Conservation (phyloP, 1,140 invertebrate species). For the Panagrolaimus sp. region DNA sequence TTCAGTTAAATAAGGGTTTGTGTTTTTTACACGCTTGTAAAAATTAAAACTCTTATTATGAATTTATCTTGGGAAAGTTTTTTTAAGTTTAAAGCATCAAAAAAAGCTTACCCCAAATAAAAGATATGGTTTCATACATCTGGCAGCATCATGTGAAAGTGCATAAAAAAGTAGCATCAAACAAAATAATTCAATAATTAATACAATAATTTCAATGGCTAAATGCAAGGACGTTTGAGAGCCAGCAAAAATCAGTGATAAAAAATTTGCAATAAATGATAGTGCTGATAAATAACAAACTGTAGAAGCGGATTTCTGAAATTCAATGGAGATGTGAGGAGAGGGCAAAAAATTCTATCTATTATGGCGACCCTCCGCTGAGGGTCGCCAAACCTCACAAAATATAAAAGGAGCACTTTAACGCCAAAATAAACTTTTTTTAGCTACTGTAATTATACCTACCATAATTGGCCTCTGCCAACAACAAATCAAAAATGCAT, state of each 20-base stretch:
- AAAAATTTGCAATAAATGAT: neutral
- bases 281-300: neutral
- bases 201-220: neutral
- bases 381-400: too few species aligned
- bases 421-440: too few species aligned
- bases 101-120: neutral
- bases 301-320: slow-evolving; percentile 5
- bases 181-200: slow-evolving; percentile 6
- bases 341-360: too few species aligned
- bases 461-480: slow-evolving; percentile 6
- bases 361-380: too few species aligned
- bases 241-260: neutral
- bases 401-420: too few species aligned
- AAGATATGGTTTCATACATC: slow-evolving; percentile 5
- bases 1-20: too few species aligned
- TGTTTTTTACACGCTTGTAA: too few species aligned
- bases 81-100: too few species aligned
- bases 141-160: neutral
- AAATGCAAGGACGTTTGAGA: slow-evolving; percentile 8
- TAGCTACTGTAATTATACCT: neutral
- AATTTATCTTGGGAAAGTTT: too few species aligned
- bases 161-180: neutral
- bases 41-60: too few species aligned
- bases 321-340: too few species aligned
- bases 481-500: neutral